Base-by-base conservation (phyloP, 2,888 invertebrate genomes). In the Druceiella hillmani region DNA sequence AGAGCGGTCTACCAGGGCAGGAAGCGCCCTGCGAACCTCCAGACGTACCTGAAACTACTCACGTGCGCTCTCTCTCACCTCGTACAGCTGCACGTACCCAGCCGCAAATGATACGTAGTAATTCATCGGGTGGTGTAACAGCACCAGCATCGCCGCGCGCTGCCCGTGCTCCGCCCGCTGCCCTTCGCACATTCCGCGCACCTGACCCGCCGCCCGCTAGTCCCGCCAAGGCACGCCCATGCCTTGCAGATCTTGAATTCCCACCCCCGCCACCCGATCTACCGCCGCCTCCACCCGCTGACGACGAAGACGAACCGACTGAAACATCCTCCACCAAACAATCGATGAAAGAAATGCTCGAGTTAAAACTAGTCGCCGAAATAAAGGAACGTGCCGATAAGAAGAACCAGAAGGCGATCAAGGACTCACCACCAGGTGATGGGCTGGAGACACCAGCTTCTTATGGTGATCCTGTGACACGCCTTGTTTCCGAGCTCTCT, bases 51-150 rank as follows among this genome's bases (percentile, higher is more conserved):
- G 44, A 36, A 22, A 44, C 39, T 3, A 62, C 62, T 38, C 61
- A 64, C 50, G 63, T 61, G 39, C 64, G 79, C 42, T 80, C 79
- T 12, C 64, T 81, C 16, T 82, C 83, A 1, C 82, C 83, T 22
- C 72, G 82, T 36, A 78, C 79, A 7, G 79, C 76, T 38, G 61
- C 76, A 25, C 74, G 82, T 40, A 78, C 78, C 2, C 79, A 80
- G 53, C 79, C 81, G 11, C 88, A 89, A 64, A 91, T 91, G 90
- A 90, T 87, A 43, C 78, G 90, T 24, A 89, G 88, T 54, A 91
- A 90, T 62, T 89, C 89, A 0, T 89, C 89, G 0, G 85, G 88
- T 30, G 89, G 89, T 5, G 86, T 86, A 6, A 82, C 81, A 1
- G 75, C 76, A 48, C 79, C 69, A 47, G 68, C 61, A 51, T 62